These are phyloP conservation scores for Campylorhamphus procurvoides DNA, from an alignment of 2,113 vertebrate genomes.

Conservation along the genomic window DNA sequence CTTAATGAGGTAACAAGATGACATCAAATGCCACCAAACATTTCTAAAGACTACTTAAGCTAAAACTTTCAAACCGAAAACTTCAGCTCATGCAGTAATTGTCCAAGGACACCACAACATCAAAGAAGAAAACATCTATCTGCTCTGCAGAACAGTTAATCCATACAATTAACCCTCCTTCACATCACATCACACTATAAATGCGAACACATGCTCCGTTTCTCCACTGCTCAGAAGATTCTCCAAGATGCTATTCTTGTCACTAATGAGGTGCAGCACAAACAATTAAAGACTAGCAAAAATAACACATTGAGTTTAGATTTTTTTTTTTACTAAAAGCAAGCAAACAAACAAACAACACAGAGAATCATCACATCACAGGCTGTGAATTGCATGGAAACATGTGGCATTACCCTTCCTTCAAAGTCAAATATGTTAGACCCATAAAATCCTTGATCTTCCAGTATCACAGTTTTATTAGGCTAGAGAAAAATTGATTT, in stretches of 20 bases:
- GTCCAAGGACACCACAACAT: constrained; percentile 2
- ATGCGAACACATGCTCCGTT: background rate
- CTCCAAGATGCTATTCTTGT: constrained; percentile 12
- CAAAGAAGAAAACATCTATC: background rate
- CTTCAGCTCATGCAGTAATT: background rate
- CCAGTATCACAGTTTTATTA: background rate
- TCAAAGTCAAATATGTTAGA: background rate
- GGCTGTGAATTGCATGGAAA: background rate
- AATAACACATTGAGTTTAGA: background rate
- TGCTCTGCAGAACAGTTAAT: constrained; percentile 33
- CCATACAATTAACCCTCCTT: constrained; percentile 18
- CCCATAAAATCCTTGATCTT: background rate
- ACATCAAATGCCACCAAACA: background rate
- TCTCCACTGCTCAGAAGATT: constrained; percentile 4
- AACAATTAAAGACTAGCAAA: constrained; percentile 16
- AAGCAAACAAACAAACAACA: background rate
- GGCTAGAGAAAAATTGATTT: background rate
- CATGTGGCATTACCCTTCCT: background rate
- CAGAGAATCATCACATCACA: background rate
- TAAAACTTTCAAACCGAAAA: background rate
- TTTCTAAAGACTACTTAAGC: background rate
- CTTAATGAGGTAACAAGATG: background rate
- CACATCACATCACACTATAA: background rate
- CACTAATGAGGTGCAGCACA: constrained; percentile 6
- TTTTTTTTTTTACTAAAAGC: background rate